Base-by-base conservation (phyloP, 2,888 invertebrate genomes). In the Ochropleura plecta region DNA sequence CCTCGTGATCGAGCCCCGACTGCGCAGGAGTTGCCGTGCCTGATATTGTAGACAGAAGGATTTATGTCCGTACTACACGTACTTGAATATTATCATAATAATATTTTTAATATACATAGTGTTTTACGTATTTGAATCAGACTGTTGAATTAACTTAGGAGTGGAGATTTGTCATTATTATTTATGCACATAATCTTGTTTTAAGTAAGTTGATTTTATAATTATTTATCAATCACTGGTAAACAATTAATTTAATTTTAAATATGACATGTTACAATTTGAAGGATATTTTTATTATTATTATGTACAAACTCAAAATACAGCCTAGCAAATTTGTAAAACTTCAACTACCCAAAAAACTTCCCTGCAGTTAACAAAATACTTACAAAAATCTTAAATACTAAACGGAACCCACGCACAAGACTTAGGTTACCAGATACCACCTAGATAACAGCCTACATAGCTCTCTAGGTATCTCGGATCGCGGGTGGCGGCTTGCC, bases 401-500 rank as follows among this genome's bases (percentile, higher is more conserved):
- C 49, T 55, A 69, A 67, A 60, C 69, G 9, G 62, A 70, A 71
- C 66, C 85, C 69, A 73, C 73, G 78, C 78, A 85, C 44, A 86
- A 67, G 81, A 73, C 76, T 65, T 75, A 80, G 73, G 77, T 82
- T 79, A 76, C 76, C 30, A 68, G 87, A 86, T 83, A 83, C 74
- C 59, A 77, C 68, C 62, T 85, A 83, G 87, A 87, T 87, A 85
- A 87, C 65, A 71, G 62, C 60, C 66, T 75, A 85, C 73, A 76
- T 77, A 80, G 80, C 74, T 83, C 68, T 65, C 62, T 77, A 75
- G 76, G 73, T 86, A 87, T 86, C 63, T 63, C 12, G 48, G 85
- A 91, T 90, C 91, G 88, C 85, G 90, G 90, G 89, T 90, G 91
- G 91, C 88, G 88, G 86, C 84, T 89, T 87, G 87, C 87, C 87